These are phyloP conservation scores for Anhinga anhinga DNA, from an alignment of 2,113 vertebrate genomes.

Conservation along the genomic window DNA sequence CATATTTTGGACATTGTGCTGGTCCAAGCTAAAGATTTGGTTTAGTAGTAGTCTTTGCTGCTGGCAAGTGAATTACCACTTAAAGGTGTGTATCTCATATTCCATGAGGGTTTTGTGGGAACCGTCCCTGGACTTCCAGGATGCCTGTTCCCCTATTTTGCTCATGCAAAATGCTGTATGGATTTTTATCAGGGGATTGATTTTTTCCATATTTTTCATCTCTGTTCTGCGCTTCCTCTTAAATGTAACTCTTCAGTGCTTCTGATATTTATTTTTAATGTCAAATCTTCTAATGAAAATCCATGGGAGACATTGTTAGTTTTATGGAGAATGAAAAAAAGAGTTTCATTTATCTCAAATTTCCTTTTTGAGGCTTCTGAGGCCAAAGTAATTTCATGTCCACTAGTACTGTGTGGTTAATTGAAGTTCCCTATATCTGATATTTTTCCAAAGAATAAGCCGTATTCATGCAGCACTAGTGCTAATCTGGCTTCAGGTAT, in stretches of 20 bases:
- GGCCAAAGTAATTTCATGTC: not conserved
- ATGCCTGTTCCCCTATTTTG: not conserved
- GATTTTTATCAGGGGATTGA: not conserved
- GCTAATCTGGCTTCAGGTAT: not conserved
- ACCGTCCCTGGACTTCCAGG: not conserved
- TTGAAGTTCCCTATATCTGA: not conserved
- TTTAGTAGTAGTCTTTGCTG: not conserved
- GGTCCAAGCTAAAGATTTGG: not conserved
- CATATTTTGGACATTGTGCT: not conserved
- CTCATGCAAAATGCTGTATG: not conserved
- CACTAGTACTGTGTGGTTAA: not conserved
- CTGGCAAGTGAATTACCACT: not conserved
- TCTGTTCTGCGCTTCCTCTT: not conserved
- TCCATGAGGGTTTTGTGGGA: not conserved
- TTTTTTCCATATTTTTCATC: not conserved
- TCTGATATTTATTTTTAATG: not conserved
- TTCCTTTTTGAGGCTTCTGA: not conserved
- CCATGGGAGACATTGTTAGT: not conserved
- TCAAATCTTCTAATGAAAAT: not conserved
- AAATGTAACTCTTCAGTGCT: not conserved
- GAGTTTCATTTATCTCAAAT: not conserved
- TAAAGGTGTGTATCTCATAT: not conserved
- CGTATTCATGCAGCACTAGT: accelerated
- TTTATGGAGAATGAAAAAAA: not conserved
- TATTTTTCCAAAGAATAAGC: not conserved